A percentile compares a stretch with the other conserved stretches of the same genome.
Evolutionary conservation across 2,888 invertebrate genomes (phyloP).

Genomic region (Drosophila percnosoma): DNA sequence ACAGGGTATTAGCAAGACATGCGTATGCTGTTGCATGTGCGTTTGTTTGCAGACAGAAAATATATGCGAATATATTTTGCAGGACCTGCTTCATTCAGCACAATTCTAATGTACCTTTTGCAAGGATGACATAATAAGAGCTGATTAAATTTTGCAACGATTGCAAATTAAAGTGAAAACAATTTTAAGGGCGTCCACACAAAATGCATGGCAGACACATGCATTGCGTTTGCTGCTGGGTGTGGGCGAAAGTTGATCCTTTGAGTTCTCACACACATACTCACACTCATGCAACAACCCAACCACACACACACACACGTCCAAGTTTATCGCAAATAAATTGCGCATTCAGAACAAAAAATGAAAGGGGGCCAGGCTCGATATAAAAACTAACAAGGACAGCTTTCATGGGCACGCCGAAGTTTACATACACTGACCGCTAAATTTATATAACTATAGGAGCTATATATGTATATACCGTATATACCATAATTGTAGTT

Average conservation of each 20-base stretch:
- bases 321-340: conserved; percentile 79
- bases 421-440: background rate
- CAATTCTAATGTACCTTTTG: conserved; percentile 15
- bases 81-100: conserved; percentile 17
- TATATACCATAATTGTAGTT: too few relatives aligned
- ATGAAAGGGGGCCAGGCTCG: conserved; percentile 33
- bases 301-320: conserved; percentile 23
- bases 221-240: conserved; percentile 42
- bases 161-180: conserved; percentile 78
- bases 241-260: conserved; percentile 66
- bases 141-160: conserved; percentile 76
- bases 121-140: conserved; percentile 32
- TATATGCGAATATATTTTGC: background rate
- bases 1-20: background rate
- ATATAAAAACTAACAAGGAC: conserved; percentile 8
- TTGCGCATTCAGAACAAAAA: conserved; percentile 78
- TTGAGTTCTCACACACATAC: conserved; percentile 17
- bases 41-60: background rate
- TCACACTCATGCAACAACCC: conserved; percentile 1
- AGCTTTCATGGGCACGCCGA: background rate
- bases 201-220: conserved; percentile 52
- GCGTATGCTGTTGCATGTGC: background rate
- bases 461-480: background rate
- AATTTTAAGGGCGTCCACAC: conserved; percentile 58
- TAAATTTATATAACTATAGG: background rate